Evolutionary conservation across 2,888 invertebrate species (phyloP), one percentile per base, ranked within the genome.

Genomic region (Coronaproctus castanopsis): DNA sequence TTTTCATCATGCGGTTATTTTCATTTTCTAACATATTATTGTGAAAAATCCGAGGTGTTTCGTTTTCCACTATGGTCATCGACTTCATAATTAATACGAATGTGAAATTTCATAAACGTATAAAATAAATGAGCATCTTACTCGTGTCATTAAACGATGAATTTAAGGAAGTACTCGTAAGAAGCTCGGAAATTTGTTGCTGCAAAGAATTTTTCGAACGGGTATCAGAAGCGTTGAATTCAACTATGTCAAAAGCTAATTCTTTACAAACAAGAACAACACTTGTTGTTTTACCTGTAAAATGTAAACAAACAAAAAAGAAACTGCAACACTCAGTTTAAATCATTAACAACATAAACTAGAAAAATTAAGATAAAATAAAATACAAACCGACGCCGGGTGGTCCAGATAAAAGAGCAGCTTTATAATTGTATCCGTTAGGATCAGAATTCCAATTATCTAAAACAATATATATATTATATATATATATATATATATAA

Each of bases 171-270:
- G 80, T 85, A 24, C 84, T 88, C 2, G 80, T 81, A 24, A 95
- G 73, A 52, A 93, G 72, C 68, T 87, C 85, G 0, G 87, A 77
- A 1, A 95, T 86, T 70, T 88, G 83, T 66, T 86, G 82, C 66
- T 88, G 83, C 53, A 97, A 77, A 54, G 88, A 77, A 24, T 79
- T 83, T 71, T 96, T 96, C 67, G 84, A 92, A 60, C 98, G 78
- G 0, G 95, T 92, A 71, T 97, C 96, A 0, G 97, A 98, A 0
- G 98, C 98, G 75, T 99, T 98, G 69, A 96, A 84, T 73, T 99
- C 98, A 18, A 95, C 84, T 63, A 81, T 77, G 71, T 92, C 90
- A 68, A 87, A 90, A 0, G 88, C 89, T 19, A 92, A 75, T 70
- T 93, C 90, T 68, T 87, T 80, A 69, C 91, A 89, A 8, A 92